Base-by-base conservation (phyloP, 2,797 vertebrate species). In the Pteronotus mesoamericanus region DNA sequence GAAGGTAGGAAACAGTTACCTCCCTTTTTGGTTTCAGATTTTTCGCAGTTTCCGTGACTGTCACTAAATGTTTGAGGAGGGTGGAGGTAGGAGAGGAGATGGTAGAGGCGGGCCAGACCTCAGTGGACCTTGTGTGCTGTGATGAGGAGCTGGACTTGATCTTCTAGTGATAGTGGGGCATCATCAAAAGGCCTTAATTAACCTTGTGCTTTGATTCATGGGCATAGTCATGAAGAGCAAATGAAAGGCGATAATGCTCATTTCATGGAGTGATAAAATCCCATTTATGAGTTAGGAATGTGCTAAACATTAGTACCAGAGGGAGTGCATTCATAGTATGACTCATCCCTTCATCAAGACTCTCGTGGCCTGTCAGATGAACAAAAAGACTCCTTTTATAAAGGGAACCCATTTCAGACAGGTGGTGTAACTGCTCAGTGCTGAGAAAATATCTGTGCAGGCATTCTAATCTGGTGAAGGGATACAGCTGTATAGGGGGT, bases 261-360 rank as follows among this genome's bases (percentile, higher is more conserved):
- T 89, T 96, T 93, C 37, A n/a, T 71, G 87, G 82, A 91, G 72
- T 91, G 72, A 53, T 80, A 86, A 95, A 89, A 72, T 89, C 68
- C 39, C 14, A n/a, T 95, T 94, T 96, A 89, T 86, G 51, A 95
- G 79, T 89, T 91, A 71, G 61, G 32, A 18, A 34, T 83, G 12
- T 79, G 64, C 22, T 94, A 53, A 78, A 29, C 16, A 19, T 86
- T 66, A 80, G 44, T 71, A 59, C 68, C 29, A 89, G 57, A 95
- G 42, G 34, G 79, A 51, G 11, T 86, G 21, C 42, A 37, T 95
- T 95, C 93, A 64, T 84, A 74, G 66, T 26, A 64, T 89, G 44
- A 75, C 74, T 69, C 78, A 37, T 18, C 34, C 37, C 18, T 24
- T 91, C 22, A 71, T 34, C 51, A 66, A 32, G 71, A 75, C 66